These are phyloP conservation scores for Vespertilio murinus DNA, from an alignment of 2,797 vertebrate genomes.

Conservation along the genomic window DNA sequence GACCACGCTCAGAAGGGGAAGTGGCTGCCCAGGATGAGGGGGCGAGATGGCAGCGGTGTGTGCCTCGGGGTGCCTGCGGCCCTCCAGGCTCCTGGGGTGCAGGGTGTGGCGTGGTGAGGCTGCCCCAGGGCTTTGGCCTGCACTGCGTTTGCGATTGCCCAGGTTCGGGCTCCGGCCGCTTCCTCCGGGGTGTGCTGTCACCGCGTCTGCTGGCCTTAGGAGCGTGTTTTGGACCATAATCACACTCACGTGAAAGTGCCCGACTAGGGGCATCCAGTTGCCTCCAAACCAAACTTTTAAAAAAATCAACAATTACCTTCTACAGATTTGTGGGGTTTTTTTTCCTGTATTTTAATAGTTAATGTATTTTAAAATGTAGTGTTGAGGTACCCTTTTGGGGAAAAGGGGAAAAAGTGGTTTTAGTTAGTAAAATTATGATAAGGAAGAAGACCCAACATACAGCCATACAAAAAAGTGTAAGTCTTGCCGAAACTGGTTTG, in stretches of 20 bases:
- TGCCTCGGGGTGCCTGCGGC: rapidly evolving
- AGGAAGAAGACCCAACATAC: neutral
- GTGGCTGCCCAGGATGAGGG: neutral
- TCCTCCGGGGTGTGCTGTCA: neutral
- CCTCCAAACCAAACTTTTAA: neutral
- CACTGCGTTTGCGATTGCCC: rapidly evolving
- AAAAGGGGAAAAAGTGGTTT: neutral
- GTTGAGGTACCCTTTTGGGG: neutral
- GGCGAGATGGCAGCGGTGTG: rapidly evolving
- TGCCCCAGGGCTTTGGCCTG: neutral
- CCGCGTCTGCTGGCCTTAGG: neutral
- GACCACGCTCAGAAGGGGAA: neutral
- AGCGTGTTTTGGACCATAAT: neutral
- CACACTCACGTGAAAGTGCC: neutral
- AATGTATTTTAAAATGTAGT: neutral
- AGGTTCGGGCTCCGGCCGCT: neutral
- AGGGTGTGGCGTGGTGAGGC: rapidly evolving
- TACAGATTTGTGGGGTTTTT: neutral
- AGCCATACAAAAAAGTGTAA: neutral
- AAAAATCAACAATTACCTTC: neutral
- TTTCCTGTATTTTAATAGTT: neutral
- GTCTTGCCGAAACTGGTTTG: too few species aligned
- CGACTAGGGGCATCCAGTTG: neutral
- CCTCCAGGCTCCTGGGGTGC: rapidly evolving
- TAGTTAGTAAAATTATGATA: slow-evolving; percentile 5